These are phyloP conservation scores for Orchesellides sinensis DNA, from an alignment of 2,888 invertebrate species.

Conservation along the genomic window DNA sequence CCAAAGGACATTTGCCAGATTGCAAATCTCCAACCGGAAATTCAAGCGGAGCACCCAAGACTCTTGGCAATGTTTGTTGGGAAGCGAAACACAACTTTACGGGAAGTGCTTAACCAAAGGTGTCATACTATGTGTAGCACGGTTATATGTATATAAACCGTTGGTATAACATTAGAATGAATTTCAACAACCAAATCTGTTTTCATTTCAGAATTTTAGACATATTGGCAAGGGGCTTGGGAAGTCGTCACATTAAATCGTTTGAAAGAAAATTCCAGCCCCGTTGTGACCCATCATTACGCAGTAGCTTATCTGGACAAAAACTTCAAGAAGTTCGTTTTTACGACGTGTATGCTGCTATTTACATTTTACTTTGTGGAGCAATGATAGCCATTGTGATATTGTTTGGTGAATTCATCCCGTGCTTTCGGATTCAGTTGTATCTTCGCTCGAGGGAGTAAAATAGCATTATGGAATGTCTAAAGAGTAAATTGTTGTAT, in stretches of 20 bases:
- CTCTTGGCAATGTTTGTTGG: constrained; percentile 21
- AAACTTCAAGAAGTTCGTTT: not conserved
- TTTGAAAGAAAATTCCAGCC: constrained; percentile 42
- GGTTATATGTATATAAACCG: no score
- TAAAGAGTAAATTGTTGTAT: not conserved
- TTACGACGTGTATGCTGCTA: constrained; percentile 30
- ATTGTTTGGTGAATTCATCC: not conserved
- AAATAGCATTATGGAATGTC: not conserved
- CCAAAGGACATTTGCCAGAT: constrained; percentile 19
- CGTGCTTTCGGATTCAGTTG: not conserved
- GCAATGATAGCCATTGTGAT: not conserved
- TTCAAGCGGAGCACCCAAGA: constrained; percentile 10
- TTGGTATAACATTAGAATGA: no score
- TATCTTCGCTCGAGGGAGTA: no score
- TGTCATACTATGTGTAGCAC: not conserved
- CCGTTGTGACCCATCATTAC: not conserved
- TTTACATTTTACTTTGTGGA: constrained; percentile 7
- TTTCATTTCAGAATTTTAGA: constrained; percentile 5
- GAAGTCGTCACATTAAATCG: not conserved
- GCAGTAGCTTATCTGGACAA: not conserved
- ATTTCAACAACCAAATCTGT: not conserved
- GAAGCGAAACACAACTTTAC: constrained; percentile 1
- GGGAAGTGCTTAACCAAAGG: constrained; percentile 27
- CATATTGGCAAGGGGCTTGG: constrained; percentile 30
- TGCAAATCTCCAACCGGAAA: constrained; percentile 8